Evolutionary conservation across 2,113 vertebrate genomes (phyloP), one percentile per base, ranked within the genome.

Genomic region (Anoplopoma fimbria): DNA sequence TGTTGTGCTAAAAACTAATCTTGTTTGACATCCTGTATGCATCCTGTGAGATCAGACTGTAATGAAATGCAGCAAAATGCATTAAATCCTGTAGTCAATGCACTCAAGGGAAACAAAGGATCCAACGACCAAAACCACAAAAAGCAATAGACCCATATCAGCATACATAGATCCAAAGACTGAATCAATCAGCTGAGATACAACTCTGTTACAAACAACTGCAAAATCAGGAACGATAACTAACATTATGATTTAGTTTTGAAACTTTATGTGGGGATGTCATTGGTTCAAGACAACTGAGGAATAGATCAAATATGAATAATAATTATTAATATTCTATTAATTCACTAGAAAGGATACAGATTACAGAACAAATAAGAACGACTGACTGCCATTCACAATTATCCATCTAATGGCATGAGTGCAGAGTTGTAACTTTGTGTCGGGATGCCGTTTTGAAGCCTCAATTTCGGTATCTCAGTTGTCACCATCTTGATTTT

Each of bases 381-480:
- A 9, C 12, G 74, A 42, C 31, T n/a, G 36, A 70, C 21, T 64
- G 75, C 45, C 82, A 71, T 14, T 42, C 67, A 68, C 53, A 67
- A 60, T 81, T 55, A 73, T 27, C 21, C 53, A 63, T 69, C 27
- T 45, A 68, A 85, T 57, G 17, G 12, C 17, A 53, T 49, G 51
- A 63, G 70, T 47, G 29, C 27, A 69, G 23, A 29, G 14, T 61
- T 77, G 49, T 69, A 33, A 53, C 53, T 76, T 25, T 60, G 45
- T 12, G 34, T 15, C 27, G 15, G 25, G 25, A 21, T 49, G 45
- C 17, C 17, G 17, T 6, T 49, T 49, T 6, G 45, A 49, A 49
- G 45, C 45, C 45, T 21, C 1, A 5, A 49, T 17, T 49, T 49
- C 2, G 19, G 47, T 19, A 49, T 21, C 21, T 49, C 8, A 8